These are phyloP conservation scores for Sepioteuthis lessoniana DNA, from an alignment of 2,888 invertebrate species.

Conservation along the genomic window DNA sequence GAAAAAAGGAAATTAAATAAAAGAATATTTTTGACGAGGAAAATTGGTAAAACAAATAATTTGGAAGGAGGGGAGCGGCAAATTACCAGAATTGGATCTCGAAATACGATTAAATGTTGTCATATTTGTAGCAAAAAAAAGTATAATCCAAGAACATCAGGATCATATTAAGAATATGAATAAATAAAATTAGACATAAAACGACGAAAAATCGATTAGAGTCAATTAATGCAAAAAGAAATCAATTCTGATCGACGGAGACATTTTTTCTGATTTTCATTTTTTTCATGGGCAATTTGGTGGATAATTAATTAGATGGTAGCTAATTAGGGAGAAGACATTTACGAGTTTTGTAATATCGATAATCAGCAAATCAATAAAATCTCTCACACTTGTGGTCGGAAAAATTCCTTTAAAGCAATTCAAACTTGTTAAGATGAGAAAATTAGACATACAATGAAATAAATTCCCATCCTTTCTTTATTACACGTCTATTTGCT, in stretches of 20 bases:
- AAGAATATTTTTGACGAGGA: too few relatives aligned
- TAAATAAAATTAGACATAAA: neutral
- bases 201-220: neutral
- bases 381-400: neutral
- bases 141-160: neutral
- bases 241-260: neutral
- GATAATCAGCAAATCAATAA: neutral
- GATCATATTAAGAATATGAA: neutral
- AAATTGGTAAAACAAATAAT: too few relatives aligned
- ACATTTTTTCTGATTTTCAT: neutral
- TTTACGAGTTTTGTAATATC: slow-evolving; percentile 12
- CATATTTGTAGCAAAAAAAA: neutral
- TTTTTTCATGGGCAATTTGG: neutral
- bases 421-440: neutral
- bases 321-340: neutral
- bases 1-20: too few relatives aligned
- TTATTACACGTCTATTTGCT: too few relatives aligned
- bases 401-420: neutral
- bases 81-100: too few relatives aligned
- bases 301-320: neutral
- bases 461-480: too few relatives aligned
- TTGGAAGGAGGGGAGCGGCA: too few relatives aligned
- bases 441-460: too few relatives aligned
- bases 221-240: neutral
- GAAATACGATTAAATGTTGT: too few relatives aligned